These are phyloP conservation scores for Saguinus midas DNA, from an alignment of 2,113 vertebrate species.

Conservation along the genomic window DNA sequence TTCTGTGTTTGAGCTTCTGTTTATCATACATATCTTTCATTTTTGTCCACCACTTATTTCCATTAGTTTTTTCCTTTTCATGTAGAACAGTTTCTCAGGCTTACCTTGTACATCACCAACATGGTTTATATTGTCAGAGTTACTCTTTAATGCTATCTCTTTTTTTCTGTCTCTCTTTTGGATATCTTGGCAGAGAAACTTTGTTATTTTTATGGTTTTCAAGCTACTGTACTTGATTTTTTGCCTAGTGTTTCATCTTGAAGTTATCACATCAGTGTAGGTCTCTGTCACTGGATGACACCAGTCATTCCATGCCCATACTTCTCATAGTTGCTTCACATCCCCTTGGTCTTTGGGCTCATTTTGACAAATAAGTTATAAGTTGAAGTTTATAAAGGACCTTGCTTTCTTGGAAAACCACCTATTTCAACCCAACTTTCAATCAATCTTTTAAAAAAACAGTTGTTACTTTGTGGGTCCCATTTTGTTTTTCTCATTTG, in stretches of 20 bases:
- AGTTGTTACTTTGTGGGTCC: background rate
- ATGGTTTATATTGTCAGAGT: background rate
- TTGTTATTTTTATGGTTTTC: background rate
- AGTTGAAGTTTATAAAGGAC: background rate
- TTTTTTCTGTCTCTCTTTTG: background rate
- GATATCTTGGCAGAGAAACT: background rate
- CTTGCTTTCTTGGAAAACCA: background rate
- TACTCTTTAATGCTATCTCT: background rate
- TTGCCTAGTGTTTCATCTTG: background rate
- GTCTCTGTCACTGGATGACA: background rate
- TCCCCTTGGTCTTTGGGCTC: background rate
- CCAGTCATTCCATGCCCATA: background rate
- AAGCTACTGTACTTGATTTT: background rate
- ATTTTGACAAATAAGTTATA: background rate
- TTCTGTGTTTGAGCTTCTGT: background rate
- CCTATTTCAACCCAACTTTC: background rate
- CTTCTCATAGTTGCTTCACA: background rate
- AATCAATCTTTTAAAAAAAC: background rate
- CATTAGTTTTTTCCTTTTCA: background rate
- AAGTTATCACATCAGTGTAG: background rate
- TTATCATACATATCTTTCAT: background rate
- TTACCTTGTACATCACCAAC: background rate
- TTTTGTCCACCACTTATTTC: constrained; percentile 5
- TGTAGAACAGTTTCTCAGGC: background rate
- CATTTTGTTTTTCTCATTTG: background rate